A percentile compares a stretch with the other conserved stretches of the same genome.
Conservation (phyloP, 2,113 vertebrate species). For the Mirza zaza region DNA sequence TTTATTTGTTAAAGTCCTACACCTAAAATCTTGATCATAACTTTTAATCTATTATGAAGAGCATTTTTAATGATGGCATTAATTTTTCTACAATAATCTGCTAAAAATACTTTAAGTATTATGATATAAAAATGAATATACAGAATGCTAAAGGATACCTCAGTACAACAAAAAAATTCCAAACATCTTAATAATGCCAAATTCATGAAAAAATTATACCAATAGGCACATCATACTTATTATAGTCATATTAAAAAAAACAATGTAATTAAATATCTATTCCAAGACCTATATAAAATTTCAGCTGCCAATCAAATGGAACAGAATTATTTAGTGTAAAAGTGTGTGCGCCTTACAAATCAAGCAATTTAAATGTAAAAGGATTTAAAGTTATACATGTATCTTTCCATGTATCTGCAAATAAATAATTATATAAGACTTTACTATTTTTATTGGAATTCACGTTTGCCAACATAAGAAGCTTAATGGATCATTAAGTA, state of each 20-base stretch:
- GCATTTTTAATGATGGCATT: background rate
- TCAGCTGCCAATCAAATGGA: background rate
- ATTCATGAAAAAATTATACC: background rate
- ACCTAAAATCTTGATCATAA: background rate
- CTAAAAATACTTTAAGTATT: constrained; percentile 13
- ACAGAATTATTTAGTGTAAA: background rate
- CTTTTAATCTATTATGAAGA: background rate
- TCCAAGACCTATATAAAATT: background rate
- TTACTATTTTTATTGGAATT: background rate
- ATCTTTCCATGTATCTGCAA: background rate
- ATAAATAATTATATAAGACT: background rate
- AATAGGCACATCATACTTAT: background rate
- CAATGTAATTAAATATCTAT: background rate
- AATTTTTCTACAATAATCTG: constrained; percentile 33
- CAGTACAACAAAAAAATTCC: background rate
- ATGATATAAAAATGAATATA: background rate
- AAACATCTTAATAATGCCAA: background rate
- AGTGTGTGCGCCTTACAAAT: background rate
- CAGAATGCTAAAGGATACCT: background rate
- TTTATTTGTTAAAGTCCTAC: constrained; percentile 19
- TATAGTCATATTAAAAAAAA: constrained; percentile 37
- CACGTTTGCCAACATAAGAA: constrained; percentile 13
- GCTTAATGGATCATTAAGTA: constrained; percentile 12
- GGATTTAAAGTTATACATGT: background rate
- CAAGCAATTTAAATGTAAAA: constrained; percentile 8